Percentiles rank a stretch among this genome's conserved stretches.
phyloP scores from a whole-genome alignment of 2,113 vertebrate species.

The Myocastor coypus region DNA sequence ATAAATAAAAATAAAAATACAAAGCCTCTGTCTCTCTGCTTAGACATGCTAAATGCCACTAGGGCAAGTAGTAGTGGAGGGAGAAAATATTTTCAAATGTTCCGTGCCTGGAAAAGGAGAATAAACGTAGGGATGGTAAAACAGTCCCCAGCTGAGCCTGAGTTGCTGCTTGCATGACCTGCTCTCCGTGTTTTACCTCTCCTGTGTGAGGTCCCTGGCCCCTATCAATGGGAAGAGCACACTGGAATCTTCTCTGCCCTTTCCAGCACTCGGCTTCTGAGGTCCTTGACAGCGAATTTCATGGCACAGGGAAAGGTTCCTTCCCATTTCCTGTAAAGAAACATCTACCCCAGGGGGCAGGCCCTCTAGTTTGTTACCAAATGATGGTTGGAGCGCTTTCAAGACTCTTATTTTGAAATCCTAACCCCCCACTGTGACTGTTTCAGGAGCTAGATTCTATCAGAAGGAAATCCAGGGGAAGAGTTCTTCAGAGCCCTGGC shows the following conservation, averaged over 20 bases:
- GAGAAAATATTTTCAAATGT: neutral
- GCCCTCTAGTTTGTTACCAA: neutral
- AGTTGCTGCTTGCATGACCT: neutral
- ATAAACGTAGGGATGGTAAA: neutral
- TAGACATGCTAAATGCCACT: neutral
- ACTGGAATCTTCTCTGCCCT: too few relatives aligned
- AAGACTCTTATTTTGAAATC: neutral
- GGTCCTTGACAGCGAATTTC: neutral
- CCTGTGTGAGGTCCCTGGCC: neutral
- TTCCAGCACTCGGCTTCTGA: neutral
- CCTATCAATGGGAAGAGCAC: accelerated
- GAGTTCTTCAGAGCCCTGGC: neutral
- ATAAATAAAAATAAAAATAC: too few relatives aligned
- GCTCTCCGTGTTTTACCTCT: neutral
- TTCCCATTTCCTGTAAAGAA: neutral
- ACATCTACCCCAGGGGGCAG: neutral
- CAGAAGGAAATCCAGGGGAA: neutral
- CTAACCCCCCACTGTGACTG: neutral
- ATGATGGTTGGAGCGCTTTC: neutral
- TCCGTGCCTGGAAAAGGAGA: slow-evolving; percentile 36
- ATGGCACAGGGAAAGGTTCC: neutral
- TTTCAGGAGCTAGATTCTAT: neutral
- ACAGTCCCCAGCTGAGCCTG: neutral
- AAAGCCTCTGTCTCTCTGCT: neutral
- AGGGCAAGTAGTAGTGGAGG: neutral